These are phyloP conservation scores for Pogonocichla stellata DNA, from an alignment of 2,113 vertebrate genomes.

Conservation along the genomic window DNA sequence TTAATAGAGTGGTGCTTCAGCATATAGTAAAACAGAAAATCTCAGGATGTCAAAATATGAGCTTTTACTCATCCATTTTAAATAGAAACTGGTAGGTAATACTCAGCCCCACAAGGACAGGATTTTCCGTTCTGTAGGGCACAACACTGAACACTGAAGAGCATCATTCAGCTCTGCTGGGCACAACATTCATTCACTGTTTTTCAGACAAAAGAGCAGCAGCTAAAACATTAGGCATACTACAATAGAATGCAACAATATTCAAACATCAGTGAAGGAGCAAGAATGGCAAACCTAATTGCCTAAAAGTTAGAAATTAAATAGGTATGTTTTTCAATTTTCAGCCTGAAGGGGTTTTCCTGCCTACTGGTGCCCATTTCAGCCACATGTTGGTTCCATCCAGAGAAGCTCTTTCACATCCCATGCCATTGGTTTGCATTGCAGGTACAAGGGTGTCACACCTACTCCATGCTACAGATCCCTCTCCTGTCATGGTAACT, in stretches of 20 bases:
- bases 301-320: neutral
- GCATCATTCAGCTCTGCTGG: neutral
- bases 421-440: fast-evolving
- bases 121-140: neutral
- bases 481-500: neutral
- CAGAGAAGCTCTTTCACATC: neutral
- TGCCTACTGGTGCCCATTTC: fast-evolving
- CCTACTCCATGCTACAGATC: fast-evolving
- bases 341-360: neutral
- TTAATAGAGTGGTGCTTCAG: neutral
- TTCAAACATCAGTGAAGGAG: neutral
- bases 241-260: neutral
- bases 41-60: neutral
- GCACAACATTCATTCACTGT: neutral
- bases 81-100: neutral
- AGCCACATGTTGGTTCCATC: fast-evolving
- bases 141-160: neutral
- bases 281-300: neutral
- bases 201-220: neutral
- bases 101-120: neutral
- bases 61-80: neutral
- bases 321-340: neutral
- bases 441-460: neutral
- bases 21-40: neutral
- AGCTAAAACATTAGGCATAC: neutral